phyloP scores from a whole-genome alignment of 1,140 invertebrate species.

The Ceratina australensis region DNA sequence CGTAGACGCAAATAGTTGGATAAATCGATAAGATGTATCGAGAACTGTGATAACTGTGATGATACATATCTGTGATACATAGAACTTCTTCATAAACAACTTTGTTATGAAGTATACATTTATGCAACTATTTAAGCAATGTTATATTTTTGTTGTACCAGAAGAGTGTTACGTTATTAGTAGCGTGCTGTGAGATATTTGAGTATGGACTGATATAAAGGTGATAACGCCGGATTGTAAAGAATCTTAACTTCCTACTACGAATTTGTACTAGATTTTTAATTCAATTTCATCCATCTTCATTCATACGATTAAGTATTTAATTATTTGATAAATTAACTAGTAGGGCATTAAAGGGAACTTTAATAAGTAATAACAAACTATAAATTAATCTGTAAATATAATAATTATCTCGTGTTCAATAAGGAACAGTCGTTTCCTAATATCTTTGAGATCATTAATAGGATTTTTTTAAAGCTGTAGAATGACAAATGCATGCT shows the following conservation, averaged over 20 bases:
- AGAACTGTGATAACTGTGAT: too few relatives aligned
- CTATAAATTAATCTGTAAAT: too few relatives aligned
- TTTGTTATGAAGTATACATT: slow-evolving; percentile 20
- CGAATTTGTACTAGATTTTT: neutral
- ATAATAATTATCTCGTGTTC: too few relatives aligned
- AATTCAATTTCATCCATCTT: slow-evolving; percentile 6
- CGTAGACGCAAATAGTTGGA: slow-evolving; percentile 22
- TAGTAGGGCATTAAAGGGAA: too few relatives aligned
- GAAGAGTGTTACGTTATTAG: slow-evolving; percentile 44
- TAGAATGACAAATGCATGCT: neutral
- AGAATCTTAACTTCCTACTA: slow-evolving; percentile 22
- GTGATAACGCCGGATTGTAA: slow-evolving; percentile 31
- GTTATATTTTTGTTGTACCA: slow-evolving; percentile 34
- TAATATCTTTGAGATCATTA: too few relatives aligned
- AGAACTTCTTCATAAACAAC: slow-evolving; percentile 5
- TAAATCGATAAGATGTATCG: too few relatives aligned
- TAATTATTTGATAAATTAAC: neutral
- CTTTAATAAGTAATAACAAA: neutral
- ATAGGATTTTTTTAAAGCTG: neutral
- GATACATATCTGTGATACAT: too few relatives aligned
- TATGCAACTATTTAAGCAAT: slow-evolving; percentile 45
- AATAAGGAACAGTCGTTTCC: too few relatives aligned
- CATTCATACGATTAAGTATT: slow-evolving; percentile 24
- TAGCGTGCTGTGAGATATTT: slow-evolving; percentile 48
- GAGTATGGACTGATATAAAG: slow-evolving; percentile 11